Conservation (phyloP, 2,888 invertebrate species). For the Meloe dianella region DNA sequence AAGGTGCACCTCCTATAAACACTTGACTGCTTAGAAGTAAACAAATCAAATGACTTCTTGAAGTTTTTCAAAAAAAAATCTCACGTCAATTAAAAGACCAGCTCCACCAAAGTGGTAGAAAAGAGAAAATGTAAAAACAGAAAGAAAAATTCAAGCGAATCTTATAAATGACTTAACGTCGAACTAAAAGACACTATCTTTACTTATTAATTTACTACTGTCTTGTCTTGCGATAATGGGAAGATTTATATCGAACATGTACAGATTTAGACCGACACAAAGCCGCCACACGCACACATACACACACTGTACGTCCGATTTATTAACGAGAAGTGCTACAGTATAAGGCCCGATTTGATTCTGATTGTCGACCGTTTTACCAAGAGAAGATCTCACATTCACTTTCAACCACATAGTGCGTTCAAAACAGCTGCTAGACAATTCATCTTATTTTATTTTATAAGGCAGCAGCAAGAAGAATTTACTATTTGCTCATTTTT, state of each 20-base stretch:
- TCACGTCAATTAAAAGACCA: slow-evolving; percentile 39
- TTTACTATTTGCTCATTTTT: not conserved
- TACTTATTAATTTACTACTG: slow-evolving; percentile 40
- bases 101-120: not conserved
- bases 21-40: slow-evolving; percentile 23
- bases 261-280: slow-evolving; percentile 30
- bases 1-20: slow-evolving; percentile 28
- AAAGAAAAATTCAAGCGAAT: slow-evolving; percentile 17
- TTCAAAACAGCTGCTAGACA: slow-evolving; percentile 10
- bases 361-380: slow-evolving; percentile 16
- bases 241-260: slow-evolving; percentile 36
- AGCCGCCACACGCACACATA: slow-evolving; percentile 21
- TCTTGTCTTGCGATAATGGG: slow-evolving; percentile 32
- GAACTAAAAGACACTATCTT: slow-evolving; percentile 32
- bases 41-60: slow-evolving; percentile 29
- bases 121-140: not conserved
- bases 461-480: not conserved
- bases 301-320: slow-evolving; percentile 20
- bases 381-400: slow-evolving; percentile 11
- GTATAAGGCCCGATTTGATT: slow-evolving; percentile 25
- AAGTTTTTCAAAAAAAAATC: slow-evolving; percentile 31
- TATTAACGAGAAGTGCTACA: slow-evolving; percentile 26
- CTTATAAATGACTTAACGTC: slow-evolving; percentile 20
- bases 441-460: slow-evolving; percentile 5
- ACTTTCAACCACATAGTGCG: slow-evolving; percentile 9